A percentile compares a stretch with the other conserved stretches of the same genome.
Evolutionary conservation across 2,797 vertebrate genomes (phyloP).

Genomic region (Tragelaphus eurycerus): DNA sequence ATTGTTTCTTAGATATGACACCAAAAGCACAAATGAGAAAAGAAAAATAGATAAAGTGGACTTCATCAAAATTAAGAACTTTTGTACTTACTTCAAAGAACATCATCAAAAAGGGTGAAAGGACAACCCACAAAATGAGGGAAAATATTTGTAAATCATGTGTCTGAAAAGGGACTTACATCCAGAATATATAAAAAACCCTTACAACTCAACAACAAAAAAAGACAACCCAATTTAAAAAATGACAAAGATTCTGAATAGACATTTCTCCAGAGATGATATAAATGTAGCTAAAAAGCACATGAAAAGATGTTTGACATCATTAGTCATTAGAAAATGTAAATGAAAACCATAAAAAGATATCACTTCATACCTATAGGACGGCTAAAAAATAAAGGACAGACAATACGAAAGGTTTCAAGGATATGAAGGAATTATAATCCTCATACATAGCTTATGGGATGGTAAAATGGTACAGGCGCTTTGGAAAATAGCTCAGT

Average conservation of each 20-base stretch:
- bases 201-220: slow-evolving; percentile 18
- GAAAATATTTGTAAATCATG: slow-evolving; percentile 6
- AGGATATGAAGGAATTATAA: not conserved
- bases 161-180: slow-evolving; percentile 10
- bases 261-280: not conserved
- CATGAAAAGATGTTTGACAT: slow-evolving; percentile 5
- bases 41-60: not conserved
- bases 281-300: not conserved
- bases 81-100: slow-evolving; percentile 10
- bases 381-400: not conserved
- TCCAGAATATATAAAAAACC: not conserved
- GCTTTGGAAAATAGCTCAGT: not conserved
- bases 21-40: not conserved
- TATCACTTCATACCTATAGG: not conserved
- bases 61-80: not conserved
- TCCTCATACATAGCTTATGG: not conserved
- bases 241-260: not conserved
- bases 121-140: not conserved
- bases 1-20: not conserved
- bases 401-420: not conserved
- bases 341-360: slow-evolving; percentile 5
- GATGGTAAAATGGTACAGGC: not conserved
- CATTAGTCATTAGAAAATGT: not conserved
- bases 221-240: slow-evolving; percentile 1
- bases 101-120: slow-evolving; percentile 8